Base-by-base conservation (phyloP, 2,113 vertebrate species). In the Calyptommatus sinebrachiatus region DNA sequence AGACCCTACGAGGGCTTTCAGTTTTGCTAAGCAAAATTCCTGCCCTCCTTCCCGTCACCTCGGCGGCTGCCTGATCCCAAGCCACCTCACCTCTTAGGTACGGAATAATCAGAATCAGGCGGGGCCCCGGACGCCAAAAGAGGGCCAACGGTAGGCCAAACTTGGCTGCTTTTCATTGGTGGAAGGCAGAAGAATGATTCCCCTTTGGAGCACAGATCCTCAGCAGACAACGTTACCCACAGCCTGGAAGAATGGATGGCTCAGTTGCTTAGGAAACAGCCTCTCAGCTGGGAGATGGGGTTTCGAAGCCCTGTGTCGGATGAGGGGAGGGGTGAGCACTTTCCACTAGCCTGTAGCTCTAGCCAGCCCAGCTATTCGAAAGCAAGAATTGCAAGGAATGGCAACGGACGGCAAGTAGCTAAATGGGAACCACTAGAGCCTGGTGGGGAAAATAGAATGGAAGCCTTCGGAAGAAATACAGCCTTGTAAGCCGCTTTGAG, bases 21-120 rank as follows among this genome's bases (percentile, higher is more conserved):
- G 8, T 35, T 69, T 74, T 71, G 3, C 28, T 68, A 28, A 8
- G 53, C 7, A 8, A 41, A 0, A 76, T 65, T 4, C 18, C 65
- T 11, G 6, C 10, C 1, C 7, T 10, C 7, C 18, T 26, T 7
- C 63, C 5, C 50, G 26, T 61, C 8, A 10, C 50, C 26, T 71
- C 72, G 21, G 24, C 7, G 62, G 50, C 77, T 14, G 67, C 0
- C 0, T 0, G 22, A 70, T 62, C 1, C 70, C 0, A 0, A 73
- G 74, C 5, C 16, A 8, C 7, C 78, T 69, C 70, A 48, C 53
- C 45, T 78, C 29, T 80, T 41, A n/a, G 24, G 31, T 53, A 73
- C 1, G 35, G 67, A 53, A 57, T 80, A 73, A 82, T 82, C 73
- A 26, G 80, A 82, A 69, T 67, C n/a, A 45, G 57, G 57, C 69